Conservation (phyloP, 2,888 invertebrate genomes). For the Chymomyza caudatula region DNA sequence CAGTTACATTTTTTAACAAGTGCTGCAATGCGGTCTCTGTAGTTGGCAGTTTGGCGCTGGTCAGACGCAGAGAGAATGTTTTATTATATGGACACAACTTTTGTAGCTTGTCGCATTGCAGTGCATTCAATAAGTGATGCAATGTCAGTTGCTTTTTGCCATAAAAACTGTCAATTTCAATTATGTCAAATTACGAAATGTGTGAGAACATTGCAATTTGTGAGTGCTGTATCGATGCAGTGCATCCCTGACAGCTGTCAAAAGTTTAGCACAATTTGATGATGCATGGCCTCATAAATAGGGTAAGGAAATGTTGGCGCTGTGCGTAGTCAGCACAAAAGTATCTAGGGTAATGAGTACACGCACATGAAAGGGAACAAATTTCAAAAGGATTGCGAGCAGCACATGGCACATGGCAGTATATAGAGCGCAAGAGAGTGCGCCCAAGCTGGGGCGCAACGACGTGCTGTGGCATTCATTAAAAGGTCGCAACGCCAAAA, state of each 20-base stretch:
- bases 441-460: slow-evolving; percentile 4
- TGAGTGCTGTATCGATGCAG: slow-evolving; percentile 3
- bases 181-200: slow-evolving; percentile 25
- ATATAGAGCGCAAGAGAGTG: neutral
- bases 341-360: slow-evolving; percentile 59
- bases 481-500: slow-evolving; percentile 39
- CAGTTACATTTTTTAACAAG: slow-evolving; percentile 4
- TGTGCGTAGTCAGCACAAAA: slow-evolving; percentile 39
- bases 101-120: slow-evolving; percentile 38
- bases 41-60: neutral
- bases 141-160: slow-evolving; percentile 13
- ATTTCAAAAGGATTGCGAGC: slow-evolving; percentile 2
- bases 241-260: slow-evolving; percentile 18
- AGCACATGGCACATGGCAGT: too few species aligned
- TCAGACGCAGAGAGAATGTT: neutral
- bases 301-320: too few species aligned
- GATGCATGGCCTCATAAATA: slow-evolving; percentile 7
- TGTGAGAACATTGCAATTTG: slow-evolving; percentile 20
- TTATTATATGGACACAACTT: slow-evolving; percentile 21
- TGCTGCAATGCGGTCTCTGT: neutral
- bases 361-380: slow-evolving; percentile 6
- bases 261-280: slow-evolving; percentile 5
- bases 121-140: slow-evolving; percentile 52
- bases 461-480: slow-evolving; percentile 60
- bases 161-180: slow-evolving; percentile 45